Percentiles rank a stretch among this genome's conserved stretches.
phyloP scores from a whole-genome alignment of 2,113 vertebrate genomes.

The Ariopsis seemanni region DNA sequence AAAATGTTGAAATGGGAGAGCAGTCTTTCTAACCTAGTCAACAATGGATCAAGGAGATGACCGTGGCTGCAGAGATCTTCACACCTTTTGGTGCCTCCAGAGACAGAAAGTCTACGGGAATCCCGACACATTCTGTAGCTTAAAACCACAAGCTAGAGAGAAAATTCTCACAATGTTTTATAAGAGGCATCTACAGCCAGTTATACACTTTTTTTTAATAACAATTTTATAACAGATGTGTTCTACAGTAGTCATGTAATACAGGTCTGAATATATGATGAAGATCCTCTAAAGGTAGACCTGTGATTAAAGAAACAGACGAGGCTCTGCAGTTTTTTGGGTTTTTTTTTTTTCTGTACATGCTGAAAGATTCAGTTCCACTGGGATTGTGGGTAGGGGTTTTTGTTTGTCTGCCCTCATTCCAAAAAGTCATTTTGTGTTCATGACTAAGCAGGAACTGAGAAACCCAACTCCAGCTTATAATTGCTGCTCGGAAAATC shows the following conservation, averaged over 20 bases:
- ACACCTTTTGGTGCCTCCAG: too few relatives aligned
- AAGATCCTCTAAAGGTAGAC: background rate
- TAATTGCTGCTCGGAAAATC: background rate
- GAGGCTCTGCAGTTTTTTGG: background rate
- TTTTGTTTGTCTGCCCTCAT: background rate
- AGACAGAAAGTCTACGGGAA: too few relatives aligned
- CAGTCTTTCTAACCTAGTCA: too few relatives aligned
- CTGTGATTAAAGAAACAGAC: background rate
- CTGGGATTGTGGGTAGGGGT: background rate
- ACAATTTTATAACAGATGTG: background rate
- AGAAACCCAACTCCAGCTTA: background rate
- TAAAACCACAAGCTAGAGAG: too few relatives aligned
- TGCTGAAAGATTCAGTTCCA: background rate
- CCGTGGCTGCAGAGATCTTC: too few relatives aligned
- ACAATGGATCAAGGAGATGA: too few relatives aligned
- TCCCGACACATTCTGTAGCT: too few relatives aligned
- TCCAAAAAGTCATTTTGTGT: background rate
- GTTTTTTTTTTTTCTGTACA: background rate
- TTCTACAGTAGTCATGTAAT: background rate
- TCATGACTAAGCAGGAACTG: background rate
- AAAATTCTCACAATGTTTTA: too few relatives aligned
- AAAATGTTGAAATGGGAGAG: too few relatives aligned
- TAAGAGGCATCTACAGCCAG: too few relatives aligned
- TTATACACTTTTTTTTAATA: too few relatives aligned
- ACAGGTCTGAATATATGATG: background rate